These are phyloP conservation scores for Pseudonaja textilis DNA, from an alignment of 2,113 vertebrate species.

Conservation along the genomic window DNA sequence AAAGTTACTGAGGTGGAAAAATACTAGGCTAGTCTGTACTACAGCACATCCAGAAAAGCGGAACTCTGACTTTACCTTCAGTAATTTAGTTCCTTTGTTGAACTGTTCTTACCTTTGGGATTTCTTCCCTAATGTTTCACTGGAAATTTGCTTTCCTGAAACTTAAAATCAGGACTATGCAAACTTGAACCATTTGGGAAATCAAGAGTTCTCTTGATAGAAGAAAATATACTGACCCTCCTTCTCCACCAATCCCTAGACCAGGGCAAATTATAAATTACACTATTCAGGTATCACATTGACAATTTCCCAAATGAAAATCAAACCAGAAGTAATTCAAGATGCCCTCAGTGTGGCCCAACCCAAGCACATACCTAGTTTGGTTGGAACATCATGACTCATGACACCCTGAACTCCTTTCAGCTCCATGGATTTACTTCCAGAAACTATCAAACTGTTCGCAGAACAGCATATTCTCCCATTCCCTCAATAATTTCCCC, in stretches of 20 bases:
- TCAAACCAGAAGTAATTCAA: neutral
- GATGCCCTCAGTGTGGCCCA: neutral
- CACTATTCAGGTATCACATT: neutral
- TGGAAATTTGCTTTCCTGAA: neutral
- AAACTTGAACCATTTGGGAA: neutral
- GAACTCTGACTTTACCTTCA: neutral
- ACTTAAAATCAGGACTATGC: neutral
- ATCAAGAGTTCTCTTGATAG: neutral
- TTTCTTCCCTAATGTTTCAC: neutral
- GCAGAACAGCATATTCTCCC: neutral
- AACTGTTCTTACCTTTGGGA: neutral
- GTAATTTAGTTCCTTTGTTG: neutral
- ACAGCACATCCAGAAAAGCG: neutral
- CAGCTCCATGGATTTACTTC: neutral
- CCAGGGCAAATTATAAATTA: neutral
- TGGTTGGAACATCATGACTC: neutral
- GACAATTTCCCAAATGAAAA: neutral
- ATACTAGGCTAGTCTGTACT: neutral
- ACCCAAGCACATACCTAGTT: neutral
- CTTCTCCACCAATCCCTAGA: neutral
- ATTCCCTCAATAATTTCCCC: neutral
- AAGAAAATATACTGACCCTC: neutral
- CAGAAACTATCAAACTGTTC: neutral
- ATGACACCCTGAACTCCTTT: neutral
- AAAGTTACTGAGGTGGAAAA: neutral